Conservation (phyloP, 2,113 vertebrate species). For the Hirundichthys speculiger region DNA sequence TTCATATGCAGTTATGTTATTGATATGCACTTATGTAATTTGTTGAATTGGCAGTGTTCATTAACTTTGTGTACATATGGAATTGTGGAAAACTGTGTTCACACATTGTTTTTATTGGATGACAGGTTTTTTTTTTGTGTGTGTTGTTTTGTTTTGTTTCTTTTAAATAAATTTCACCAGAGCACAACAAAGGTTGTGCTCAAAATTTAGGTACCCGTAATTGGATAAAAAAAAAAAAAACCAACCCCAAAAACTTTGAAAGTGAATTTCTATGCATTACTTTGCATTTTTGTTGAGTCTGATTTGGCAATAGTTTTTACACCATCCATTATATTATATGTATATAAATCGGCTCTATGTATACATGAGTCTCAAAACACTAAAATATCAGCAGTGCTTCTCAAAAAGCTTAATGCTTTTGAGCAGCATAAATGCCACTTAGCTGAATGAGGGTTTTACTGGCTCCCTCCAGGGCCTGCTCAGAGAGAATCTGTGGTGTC, state of each 20-base stretch:
- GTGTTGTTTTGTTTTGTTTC: no score
- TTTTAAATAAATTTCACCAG: no score
- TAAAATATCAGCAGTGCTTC: slow-evolving; percentile 64
- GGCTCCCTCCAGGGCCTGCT: slow-evolving; percentile 53
- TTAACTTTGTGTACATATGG: no score
- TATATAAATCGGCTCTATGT: background rate
- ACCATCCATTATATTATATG: background rate
- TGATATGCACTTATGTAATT: no score
- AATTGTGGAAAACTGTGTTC: no score
- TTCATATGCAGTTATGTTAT: no score
- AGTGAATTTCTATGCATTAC: background rate
- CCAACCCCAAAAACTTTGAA: background rate
- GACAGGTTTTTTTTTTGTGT: no score
- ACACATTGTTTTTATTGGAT: no score
- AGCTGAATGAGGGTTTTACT: slow-evolving; percentile 62
- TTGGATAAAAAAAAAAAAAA: background rate
- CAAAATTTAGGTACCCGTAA: background rate
- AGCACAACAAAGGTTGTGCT: no score
- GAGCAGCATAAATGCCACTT: slow-evolving; percentile 70
- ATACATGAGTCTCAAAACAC: slow-evolving; percentile 31
- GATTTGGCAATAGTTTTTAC: background rate
- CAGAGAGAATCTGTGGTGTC: slow-evolving; percentile 78
- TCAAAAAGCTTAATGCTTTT: slow-evolving; percentile 57
- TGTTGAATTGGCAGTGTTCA: no score
- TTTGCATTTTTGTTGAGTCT: background rate